phyloP scores from a whole-genome alignment of 2,797 vertebrate genomes.

The Crenichthys baileyi region DNA sequence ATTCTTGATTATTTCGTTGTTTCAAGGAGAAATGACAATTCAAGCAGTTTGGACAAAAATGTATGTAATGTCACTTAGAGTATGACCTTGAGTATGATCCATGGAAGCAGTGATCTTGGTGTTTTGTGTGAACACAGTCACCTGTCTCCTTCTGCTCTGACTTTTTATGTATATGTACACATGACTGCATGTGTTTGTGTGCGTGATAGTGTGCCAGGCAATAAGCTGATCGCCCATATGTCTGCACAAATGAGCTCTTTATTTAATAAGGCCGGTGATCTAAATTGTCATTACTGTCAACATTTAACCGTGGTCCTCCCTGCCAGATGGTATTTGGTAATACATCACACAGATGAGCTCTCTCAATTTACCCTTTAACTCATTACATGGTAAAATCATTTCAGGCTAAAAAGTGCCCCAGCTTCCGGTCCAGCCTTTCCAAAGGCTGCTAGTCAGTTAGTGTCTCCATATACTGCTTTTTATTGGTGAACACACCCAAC shows the following conservation, averaged over 20 bases:
- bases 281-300: constrained; percentile 80
- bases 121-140: constrained; percentile 13
- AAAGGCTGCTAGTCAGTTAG: constrained; percentile 11
- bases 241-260: constrained; percentile 74
- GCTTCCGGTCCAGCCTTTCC: constrained; percentile 26
- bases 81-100: not conserved
- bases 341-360: constrained; percentile 68
- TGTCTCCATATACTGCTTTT: not conserved
- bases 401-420: constrained; percentile 44
- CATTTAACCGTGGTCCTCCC: constrained; percentile 72
- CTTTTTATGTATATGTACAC: constrained; percentile 7
- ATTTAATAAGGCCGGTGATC: constrained; percentile 78
- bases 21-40: not conserved
- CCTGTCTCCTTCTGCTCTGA: not conserved
- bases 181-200: not conserved
- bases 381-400: constrained; percentile 53
- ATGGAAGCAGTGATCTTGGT: not conserved
- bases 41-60: not conserved
- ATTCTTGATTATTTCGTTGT: not conserved
- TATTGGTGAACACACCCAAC: not conserved
- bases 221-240: constrained; percentile 74
- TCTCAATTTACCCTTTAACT: constrained; percentile 62
- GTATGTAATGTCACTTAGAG: not conserved
- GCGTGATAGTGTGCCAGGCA: constrained; percentile 60
- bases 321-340: constrained; percentile 71